Percentiles rank a stretch among this genome's conserved stretches.
phyloP scores from a whole-genome alignment of 1,140 invertebrate species.

The Odontomachus brunneus region DNA sequence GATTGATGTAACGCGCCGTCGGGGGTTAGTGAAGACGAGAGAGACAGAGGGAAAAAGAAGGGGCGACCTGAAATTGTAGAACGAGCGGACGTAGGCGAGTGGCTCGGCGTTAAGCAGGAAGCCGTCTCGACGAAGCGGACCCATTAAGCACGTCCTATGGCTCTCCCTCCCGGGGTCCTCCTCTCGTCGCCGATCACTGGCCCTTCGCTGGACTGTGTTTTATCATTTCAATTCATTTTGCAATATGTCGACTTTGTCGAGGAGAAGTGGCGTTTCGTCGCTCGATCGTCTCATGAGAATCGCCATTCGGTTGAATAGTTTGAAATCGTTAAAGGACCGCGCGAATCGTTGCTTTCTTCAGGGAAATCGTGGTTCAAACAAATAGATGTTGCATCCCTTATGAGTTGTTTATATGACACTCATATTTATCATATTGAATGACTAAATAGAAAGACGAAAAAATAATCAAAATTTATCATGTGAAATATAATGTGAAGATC shows the following conservation, averaged over 20 bases:
- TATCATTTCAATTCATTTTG: slow-evolving; percentile 83
- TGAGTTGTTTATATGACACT: too few species aligned
- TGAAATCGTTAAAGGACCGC: background rate
- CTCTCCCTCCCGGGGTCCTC: slow-evolving; percentile 42
- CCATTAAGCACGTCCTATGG: slow-evolving; percentile 76
- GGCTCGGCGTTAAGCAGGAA: slow-evolving; percentile 85
- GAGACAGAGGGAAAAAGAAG: slow-evolving; percentile 60
- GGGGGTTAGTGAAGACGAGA: slow-evolving; percentile 42
- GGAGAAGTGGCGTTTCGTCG: background rate
- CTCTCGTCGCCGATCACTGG: slow-evolving; percentile 55
- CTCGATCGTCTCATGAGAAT: background rate
- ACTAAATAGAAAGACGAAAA: too few species aligned
- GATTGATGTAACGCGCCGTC: slow-evolving; percentile 76
- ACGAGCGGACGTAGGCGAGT: slow-evolving; percentile 84
- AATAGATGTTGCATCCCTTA: too few species aligned
- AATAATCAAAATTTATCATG: too few species aligned
- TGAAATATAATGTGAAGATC: too few species aligned
- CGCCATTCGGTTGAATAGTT: background rate
- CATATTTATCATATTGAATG: too few species aligned
- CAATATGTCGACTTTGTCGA: slow-evolving; percentile 76
- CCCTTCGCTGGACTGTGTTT: slow-evolving; percentile 76
- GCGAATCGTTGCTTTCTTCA: background rate
- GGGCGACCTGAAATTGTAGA: slow-evolving; percentile 67
- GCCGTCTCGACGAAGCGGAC: slow-evolving; percentile 84
- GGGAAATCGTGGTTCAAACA: too few species aligned